These are phyloP conservation scores for Dorcus parallelipipedus DNA, from an alignment of 2,888 invertebrate species.

Conservation along the genomic window DNA sequence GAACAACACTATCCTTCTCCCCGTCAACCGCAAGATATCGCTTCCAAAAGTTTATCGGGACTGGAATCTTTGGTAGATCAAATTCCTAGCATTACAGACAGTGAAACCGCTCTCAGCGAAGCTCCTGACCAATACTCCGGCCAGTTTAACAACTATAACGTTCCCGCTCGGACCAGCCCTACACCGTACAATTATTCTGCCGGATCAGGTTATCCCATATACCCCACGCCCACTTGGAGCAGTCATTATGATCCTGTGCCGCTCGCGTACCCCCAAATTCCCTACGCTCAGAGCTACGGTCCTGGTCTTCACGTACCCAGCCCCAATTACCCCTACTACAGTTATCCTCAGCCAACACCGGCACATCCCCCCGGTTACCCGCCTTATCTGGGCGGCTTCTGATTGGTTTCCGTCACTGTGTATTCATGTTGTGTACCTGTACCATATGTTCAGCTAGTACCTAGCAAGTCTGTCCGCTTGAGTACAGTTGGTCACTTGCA, in stretches of 20 bases:
- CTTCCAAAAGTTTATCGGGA: slow-evolving; percentile 83
- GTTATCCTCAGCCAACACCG: slow-evolving; percentile 46
- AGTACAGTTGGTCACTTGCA: slow-evolving; percentile 51
- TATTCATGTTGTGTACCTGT: slow-evolving; percentile 53
- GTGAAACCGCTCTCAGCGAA: slow-evolving; percentile 50
- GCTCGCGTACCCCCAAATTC: slow-evolving; percentile 44
- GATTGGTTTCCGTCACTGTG: slow-evolving; percentile 51
- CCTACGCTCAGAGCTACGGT: slow-evolving; percentile 47
- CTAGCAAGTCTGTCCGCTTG: slow-evolving; percentile 53
- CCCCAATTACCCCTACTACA: slow-evolving; percentile 64
- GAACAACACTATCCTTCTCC: slow-evolving; percentile 49
- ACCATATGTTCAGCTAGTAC: slow-evolving; percentile 53
- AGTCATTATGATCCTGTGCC: slow-evolving; percentile 49
- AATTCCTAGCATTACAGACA: slow-evolving; percentile 83
- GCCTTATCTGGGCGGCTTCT: slow-evolving; percentile 49
- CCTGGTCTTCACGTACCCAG: slow-evolving; percentile 65
- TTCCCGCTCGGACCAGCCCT: slow-evolving; percentile 46
- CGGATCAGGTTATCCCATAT: slow-evolving; percentile 44
- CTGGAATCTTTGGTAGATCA: slow-evolving; percentile 87
- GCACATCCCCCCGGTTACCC: slow-evolving; percentile 49
- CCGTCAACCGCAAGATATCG: slow-evolving; percentile 65
- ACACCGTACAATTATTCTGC: slow-evolving; percentile 43
- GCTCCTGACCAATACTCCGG: slow-evolving; percentile 42
- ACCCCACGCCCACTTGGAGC: slow-evolving; percentile 48
- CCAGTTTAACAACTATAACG: slow-evolving; percentile 51